These are phyloP conservation scores for Hyles vespertilio DNA, from an alignment of 1,140 invertebrate genomes.

Conservation along the genomic window DNA sequence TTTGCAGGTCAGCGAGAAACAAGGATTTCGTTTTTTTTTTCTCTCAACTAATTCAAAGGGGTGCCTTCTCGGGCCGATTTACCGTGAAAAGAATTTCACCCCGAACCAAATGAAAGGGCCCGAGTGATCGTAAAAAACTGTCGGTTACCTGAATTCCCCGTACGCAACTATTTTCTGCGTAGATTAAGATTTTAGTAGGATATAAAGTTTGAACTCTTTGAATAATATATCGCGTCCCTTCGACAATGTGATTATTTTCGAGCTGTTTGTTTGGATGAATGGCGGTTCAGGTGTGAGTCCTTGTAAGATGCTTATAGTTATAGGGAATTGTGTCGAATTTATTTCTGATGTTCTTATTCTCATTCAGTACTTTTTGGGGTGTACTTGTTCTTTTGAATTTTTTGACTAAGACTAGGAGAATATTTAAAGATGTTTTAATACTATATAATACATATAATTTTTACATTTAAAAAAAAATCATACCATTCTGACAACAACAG, in stretches of 20 bases:
- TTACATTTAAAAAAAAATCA: no score
- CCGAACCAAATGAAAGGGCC: constrained; percentile 27
- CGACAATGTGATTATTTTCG: not conserved
- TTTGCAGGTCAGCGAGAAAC: constrained; percentile 26
- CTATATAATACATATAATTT: no score
- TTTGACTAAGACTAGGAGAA: no score
- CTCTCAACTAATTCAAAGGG: constrained; percentile 37
- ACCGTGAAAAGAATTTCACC: constrained; percentile 46
- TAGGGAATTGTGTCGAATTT: no score
- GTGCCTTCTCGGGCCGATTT: constrained; percentile 39
- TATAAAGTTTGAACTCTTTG: constrained; percentile 11
- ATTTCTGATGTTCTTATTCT: no score
- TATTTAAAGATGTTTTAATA: no score
- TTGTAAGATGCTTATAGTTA: no score
- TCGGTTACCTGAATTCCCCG: constrained; percentile 27
- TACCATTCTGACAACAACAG: no score
- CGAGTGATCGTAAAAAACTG: constrained; percentile 31
- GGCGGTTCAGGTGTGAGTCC: no score
- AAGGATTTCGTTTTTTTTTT: constrained; percentile 14
- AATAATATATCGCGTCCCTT: not conserved
- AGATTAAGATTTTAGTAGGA: constrained; percentile 22
- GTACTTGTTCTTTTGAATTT: no score
- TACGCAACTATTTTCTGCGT: constrained; percentile 13
- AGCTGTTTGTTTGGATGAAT: no score
- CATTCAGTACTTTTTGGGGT: no score